phyloP scores from a whole-genome alignment of 1,140 invertebrate genomes.

The Drosophila murphyi region DNA sequence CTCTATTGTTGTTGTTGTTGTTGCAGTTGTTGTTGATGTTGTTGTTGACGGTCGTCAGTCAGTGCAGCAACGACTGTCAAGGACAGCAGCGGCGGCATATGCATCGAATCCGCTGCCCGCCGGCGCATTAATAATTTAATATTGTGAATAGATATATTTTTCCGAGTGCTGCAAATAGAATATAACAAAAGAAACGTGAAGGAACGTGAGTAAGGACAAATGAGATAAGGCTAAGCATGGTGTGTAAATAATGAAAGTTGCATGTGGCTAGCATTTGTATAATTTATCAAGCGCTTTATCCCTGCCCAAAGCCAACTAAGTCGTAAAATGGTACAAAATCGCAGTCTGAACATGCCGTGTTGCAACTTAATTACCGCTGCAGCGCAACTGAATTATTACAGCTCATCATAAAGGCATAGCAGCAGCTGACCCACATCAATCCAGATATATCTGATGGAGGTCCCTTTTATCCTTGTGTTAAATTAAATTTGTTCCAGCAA shows the following conservation, averaged over 20 bases:
- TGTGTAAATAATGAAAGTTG: slow-evolving; percentile 60
- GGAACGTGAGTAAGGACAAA: neutral
- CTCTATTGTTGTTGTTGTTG: slow-evolving; percentile 33
- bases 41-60: slow-evolving; percentile 32
- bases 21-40: slow-evolving; percentile 30
- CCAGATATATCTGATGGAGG: neutral
- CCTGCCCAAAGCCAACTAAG: slow-evolving; percentile 51
- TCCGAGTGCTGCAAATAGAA: slow-evolving; percentile 40
- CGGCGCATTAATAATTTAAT: slow-evolving; percentile 70
- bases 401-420: slow-evolving; percentile 25
- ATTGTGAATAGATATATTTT: slow-evolving; percentile 10
- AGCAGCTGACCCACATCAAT: slow-evolving; percentile 23
- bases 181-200: slow-evolving; percentile 9
- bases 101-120: slow-evolving; percentile 37
- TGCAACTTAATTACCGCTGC: slow-evolving; percentile 52
- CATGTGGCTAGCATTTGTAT: slow-evolving; percentile 52
- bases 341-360: neutral
- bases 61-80: slow-evolving; percentile 51
- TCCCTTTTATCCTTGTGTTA: slow-evolving; percentile 17
- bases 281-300: slow-evolving; percentile 26
- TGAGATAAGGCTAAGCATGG: neutral
- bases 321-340: slow-evolving; percentile 15
- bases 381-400: slow-evolving; percentile 33
- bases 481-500: slow-evolving; percentile 65
- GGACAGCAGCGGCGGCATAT: slow-evolving; percentile 46